Evolutionary conservation across 2,888 invertebrate species (phyloP).

Genomic region (Amblyteles armatorius): DNA sequence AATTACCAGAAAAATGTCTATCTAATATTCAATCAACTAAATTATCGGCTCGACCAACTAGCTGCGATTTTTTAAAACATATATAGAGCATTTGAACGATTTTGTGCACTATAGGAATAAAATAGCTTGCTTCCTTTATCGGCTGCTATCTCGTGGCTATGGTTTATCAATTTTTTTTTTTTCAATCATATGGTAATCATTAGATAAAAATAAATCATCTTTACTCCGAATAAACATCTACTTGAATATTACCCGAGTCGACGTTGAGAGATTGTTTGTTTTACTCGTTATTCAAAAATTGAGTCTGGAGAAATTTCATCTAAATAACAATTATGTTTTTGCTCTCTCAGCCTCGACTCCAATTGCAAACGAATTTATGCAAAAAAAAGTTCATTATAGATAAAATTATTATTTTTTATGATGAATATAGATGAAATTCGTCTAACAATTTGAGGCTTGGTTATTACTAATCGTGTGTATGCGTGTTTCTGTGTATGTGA

Average conservation of each 20-base stretch:
- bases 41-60: conserved; percentile 33
- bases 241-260: conserved; percentile 32
- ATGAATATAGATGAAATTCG: conserved; percentile 23
- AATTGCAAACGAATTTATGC: conserved; percentile 35
- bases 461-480: conserved; percentile 47
- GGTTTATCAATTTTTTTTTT: not conserved
- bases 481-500: conserved; percentile 29
- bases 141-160: conserved; percentile 53
- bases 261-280: conserved; percentile 28
- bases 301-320: not conserved
- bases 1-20: conserved; percentile 11
- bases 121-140: conserved; percentile 36
- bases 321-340: not conserved
- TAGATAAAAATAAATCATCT: conserved; percentile 18
- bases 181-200: not conserved
- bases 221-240: conserved; percentile 53
- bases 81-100: conserved; percentile 48
- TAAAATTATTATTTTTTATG: conserved; percentile 13
- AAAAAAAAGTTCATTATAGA: conserved; percentile 27
- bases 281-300: not conserved
- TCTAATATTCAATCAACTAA: conserved; percentile 39
- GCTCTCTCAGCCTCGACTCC: conserved; percentile 46
- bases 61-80: conserved; percentile 20
- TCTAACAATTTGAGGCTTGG: conserved; percentile 39
- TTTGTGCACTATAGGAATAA: conserved; percentile 53